A percentile compares a stretch with the other conserved stretches of the same genome.
Evolutionary conservation across 2,888 invertebrate species (phyloP).

Genomic region (Eubasilissa splendida): DNA sequence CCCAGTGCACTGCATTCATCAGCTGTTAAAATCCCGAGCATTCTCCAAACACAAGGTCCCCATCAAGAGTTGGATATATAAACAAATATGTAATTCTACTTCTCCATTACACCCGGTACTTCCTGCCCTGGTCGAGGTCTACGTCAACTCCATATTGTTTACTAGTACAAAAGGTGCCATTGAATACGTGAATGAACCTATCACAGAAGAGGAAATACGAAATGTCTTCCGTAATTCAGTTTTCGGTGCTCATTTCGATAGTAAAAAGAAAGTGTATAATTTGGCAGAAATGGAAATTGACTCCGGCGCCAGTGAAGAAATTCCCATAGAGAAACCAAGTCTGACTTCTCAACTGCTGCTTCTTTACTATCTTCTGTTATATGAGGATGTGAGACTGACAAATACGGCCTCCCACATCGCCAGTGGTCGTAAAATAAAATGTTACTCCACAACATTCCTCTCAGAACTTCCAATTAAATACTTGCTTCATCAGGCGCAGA

Average conservation of each 20-base stretch:
- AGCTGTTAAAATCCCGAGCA: constrained; percentile 92
- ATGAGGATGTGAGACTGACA: constrained; percentile 90
- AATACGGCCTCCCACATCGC: constrained; percentile 79
- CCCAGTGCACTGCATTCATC: constrained; percentile 97
- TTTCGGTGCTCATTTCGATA: constrained; percentile 81
- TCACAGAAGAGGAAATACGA: constrained; percentile 91
- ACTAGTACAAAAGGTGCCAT: constrained; percentile 76
- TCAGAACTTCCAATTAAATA: constrained; percentile 95
- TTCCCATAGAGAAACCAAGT: constrained; percentile 76
- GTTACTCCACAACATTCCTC: constrained; percentile 89
- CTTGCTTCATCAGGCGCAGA: constrained; percentile 92
- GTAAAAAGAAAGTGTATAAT: constrained; percentile 70
- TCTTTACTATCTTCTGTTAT: constrained; percentile 91
- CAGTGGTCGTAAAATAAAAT: constrained; percentile 83
- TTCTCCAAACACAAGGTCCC: constrained; percentile 97
- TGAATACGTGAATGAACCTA: constrained; percentile 92
- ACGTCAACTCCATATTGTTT: constrained; percentile 91
- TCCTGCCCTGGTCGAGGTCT: constrained; percentile 94
- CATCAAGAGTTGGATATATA: constrained; percentile 97
- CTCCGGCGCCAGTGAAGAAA: constrained; percentile 65
- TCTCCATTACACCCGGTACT: constrained; percentile 95
- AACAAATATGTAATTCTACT: constrained; percentile 90
- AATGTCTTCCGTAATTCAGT: constrained; percentile 86
- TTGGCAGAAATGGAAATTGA: constrained; percentile 74
- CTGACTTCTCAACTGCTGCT: constrained; percentile 91